Evolutionary conservation across 2,797 vertebrate genomes (phyloP).

Genomic region (Vultur gryphus): DNA sequence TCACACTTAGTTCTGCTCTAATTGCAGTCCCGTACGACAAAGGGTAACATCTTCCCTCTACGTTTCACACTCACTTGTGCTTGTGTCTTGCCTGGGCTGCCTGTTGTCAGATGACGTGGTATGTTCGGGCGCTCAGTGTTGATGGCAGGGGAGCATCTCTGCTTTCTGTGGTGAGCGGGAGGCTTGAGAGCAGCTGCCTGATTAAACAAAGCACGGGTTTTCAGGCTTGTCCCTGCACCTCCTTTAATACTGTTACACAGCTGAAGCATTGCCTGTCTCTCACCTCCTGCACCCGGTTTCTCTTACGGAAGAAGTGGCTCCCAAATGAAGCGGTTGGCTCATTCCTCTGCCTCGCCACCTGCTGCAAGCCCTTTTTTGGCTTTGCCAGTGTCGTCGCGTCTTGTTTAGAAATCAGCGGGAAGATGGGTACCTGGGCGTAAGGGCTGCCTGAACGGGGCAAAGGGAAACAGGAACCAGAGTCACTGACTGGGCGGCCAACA

Average conservation of each 20-base stretch:
- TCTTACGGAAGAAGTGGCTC: constrained; percentile 33
- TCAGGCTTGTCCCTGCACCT: not conserved
- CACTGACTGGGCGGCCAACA: not conserved
- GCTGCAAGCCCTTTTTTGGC: constrained; percentile 18
- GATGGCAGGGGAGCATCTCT: not conserved
- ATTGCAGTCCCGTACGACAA: accelerated
- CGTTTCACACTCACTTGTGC: not conserved
- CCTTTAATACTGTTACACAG: no score
- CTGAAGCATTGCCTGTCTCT: not conserved
- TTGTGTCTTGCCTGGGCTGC: not conserved
- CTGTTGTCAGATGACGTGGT: not conserved
- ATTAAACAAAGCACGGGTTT: not conserved
- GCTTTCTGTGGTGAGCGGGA: not conserved
- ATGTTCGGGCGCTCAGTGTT: accelerated
- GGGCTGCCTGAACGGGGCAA: constrained; percentile 31
- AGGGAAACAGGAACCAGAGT: not conserved
- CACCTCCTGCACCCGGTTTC: constrained; percentile 46
- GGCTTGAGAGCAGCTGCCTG: not conserved
- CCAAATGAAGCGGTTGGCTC: constrained; percentile 21
- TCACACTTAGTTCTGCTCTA: not conserved
- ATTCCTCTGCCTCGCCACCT: constrained; percentile 29
- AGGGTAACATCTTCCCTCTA: not conserved
- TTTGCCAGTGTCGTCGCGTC: not conserved
- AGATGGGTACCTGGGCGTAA: constrained; percentile 54
- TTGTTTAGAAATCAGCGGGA: constrained; percentile 42